Conservation (phyloP, 2,797 vertebrate species). For the Molossus alvarezi region DNA sequence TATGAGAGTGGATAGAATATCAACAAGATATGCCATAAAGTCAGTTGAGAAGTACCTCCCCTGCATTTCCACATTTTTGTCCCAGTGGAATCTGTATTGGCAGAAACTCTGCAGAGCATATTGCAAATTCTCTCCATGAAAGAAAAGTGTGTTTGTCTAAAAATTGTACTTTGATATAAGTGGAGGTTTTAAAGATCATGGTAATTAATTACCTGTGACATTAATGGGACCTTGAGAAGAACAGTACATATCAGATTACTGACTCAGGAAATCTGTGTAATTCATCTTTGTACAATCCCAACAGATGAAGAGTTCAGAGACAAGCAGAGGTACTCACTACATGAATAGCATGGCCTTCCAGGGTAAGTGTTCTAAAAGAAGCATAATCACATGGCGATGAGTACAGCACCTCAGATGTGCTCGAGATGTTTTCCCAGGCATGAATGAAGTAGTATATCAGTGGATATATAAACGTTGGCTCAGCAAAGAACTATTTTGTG, state of each 20-base stretch:
- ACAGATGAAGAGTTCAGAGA: background rate
- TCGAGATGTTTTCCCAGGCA: background rate
- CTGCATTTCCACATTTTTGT: background rate
- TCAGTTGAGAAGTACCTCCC: background rate
- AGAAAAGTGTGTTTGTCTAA: background rate
- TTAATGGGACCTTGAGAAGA: conserved; percentile 35
- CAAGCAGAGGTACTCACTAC: background rate
- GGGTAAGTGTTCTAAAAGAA: background rate
- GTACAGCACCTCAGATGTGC: background rate
- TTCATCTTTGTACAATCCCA: conserved; percentile 12
- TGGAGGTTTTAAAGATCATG: background rate
- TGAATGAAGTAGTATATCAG: background rate
- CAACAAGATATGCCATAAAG: background rate
- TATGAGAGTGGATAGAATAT: background rate
- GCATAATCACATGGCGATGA: background rate
- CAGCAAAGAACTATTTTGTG: background rate
- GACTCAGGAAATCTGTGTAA: conserved; percentile 11
- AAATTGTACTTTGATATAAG: conserved; percentile 47
- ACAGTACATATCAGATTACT: background rate
- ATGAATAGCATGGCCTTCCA: background rate
- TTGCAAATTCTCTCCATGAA: background rate
- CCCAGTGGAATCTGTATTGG: background rate
- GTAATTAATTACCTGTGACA: conserved; percentile 30
- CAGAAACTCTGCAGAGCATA: background rate
- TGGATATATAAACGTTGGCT: background rate